These are phyloP conservation scores for Choristoneura fumiferana DNA, from an alignment of 1,140 invertebrate genomes.

Conservation along the genomic window DNA sequence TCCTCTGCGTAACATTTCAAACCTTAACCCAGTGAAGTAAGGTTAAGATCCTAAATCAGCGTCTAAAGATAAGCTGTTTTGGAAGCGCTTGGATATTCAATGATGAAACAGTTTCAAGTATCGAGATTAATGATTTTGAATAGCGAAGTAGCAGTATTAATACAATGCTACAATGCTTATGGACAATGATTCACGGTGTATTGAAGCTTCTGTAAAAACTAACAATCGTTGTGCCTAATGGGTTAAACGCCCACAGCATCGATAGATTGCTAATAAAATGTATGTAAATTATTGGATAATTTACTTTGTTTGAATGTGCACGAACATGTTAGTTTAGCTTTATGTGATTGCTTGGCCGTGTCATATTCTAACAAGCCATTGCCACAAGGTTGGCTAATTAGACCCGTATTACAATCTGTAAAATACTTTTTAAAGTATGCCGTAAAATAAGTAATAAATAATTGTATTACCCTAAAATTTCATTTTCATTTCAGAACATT, in stretches of 20 bases:
- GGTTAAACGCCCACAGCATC: conserved; percentile 34
- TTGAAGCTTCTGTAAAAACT: conserved; percentile 9
- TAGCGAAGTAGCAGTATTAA: conserved; percentile 20
- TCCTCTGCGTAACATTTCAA: background rate
- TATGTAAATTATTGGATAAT: conserved; percentile 1
- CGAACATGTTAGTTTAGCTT: background rate
- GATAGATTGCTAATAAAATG: background rate
- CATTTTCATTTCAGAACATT: too few species aligned
- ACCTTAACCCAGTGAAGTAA: conserved; percentile 2
- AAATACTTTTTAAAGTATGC: too few species aligned
- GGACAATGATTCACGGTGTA: conserved; percentile 25
- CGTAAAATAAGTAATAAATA: too few species aligned
- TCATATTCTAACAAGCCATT: too few species aligned
- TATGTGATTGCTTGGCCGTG: background rate
- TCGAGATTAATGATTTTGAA: conserved; percentile 16
- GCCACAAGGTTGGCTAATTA: too few species aligned
- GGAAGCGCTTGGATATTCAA: background rate
- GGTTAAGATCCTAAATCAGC: background rate
- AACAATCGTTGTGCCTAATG: conserved; percentile 21
- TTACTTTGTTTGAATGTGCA: background rate
- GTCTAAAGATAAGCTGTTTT: background rate
- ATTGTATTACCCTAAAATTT: too few species aligned
- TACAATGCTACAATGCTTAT: conserved; percentile 21
- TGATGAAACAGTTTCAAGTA: conserved; percentile 15
- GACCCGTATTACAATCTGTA: too few species aligned